Evolutionary conservation across 2,797 vertebrate genomes (phyloP), one percentile per base, ranked within the genome.

Genomic region (Mastacembelus armatus): DNA sequence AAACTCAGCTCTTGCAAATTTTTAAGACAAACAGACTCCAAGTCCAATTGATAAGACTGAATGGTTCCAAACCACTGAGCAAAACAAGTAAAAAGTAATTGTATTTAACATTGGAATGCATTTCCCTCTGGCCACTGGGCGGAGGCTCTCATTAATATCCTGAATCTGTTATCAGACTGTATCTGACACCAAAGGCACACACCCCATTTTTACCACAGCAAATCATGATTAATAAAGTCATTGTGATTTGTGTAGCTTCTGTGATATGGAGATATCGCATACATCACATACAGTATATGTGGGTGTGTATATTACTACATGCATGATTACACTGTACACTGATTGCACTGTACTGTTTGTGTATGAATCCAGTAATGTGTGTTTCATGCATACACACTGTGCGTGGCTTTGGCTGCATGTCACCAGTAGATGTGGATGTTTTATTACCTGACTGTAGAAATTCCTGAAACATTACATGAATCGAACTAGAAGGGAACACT

Each of bases 151-250:
- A n/a, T n/a, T n/a, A 18, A 11, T 19, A 7, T 48, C 43, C 40
- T 48, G 21, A 3, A 38, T 67, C 40, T 69, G 39, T 80, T 66
- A 72, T 22, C 38, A 32, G 54, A 2, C 1, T 2, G 48, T 61
- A 40, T 71, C 33, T 49, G 49, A 63, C 40, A 38, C 47, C 22
- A 74, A 27, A 27, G 29, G 43, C 48, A 77, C 65, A 77, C 69
- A 39, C 35, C 51, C 39, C 51, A 16, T 27, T 36, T 43, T 33
- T 32, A n/a, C 8, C 26, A n/a, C 33, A 78, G 15, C 15, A 32
- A 39, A 27, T 61, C 55, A n/a, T 19, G 21, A n/a, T 39, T 21
- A 42, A n/a, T 68, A 45, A 14, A 65, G 11, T 14, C 7, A 44
- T 4, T 26, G 9, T 54, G 35, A 58, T 7, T 26, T 18, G 0